Percentiles rank a stretch among this genome's conserved stretches.
These are phyloP conservation scores for Zhuqinia jingwanae DNA, from an alignment of 2,888 invertebrate species.

Conservation along the genomic window DNA sequence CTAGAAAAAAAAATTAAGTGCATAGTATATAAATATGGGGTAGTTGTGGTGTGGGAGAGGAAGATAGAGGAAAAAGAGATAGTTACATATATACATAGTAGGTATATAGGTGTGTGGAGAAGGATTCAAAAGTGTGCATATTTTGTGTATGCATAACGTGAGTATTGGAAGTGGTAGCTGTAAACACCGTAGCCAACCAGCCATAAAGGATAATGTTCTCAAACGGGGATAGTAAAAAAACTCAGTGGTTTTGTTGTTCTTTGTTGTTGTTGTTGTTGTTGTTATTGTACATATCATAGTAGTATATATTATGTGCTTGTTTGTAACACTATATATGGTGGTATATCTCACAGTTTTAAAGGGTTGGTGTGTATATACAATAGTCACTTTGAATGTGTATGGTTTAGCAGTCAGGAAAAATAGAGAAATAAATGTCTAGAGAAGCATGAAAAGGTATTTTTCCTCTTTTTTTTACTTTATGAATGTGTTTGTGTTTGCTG, in stretches of 20 bases:
- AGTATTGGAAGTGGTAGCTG: slow-evolving; percentile 55
- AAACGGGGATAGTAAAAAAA: slow-evolving; percentile 43
- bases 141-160: no score
- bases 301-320: slow-evolving; percentile 35
- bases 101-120: not conserved
- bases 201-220: slow-evolving; percentile 72
- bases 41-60: not conserved
- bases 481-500: slow-evolving; percentile 20
- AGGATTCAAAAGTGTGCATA: not conserved
- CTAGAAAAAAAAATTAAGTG: slow-evolving; percentile 17
- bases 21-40: not conserved
- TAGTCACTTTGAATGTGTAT: not conserved
- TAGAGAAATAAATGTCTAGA: slow-evolving; percentile 66
- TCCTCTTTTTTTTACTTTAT: slow-evolving; percentile 44
- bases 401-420: slow-evolving; percentile 44
- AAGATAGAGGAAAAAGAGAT: not conserved
- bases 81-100: not conserved
- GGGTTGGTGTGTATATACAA: not conserved
- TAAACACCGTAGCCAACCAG: slow-evolving; percentile 70
- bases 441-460: slow-evolving; percentile 67
- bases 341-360: not conserved
- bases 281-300: slow-evolving; percentile 11
- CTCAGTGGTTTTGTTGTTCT: slow-evolving; percentile 61
- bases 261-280: slow-evolving; percentile 19
- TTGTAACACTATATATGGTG: not conserved